phyloP scores from a whole-genome alignment of 2,888 invertebrate genomes.

The Cantharis flavilabris region DNA sequence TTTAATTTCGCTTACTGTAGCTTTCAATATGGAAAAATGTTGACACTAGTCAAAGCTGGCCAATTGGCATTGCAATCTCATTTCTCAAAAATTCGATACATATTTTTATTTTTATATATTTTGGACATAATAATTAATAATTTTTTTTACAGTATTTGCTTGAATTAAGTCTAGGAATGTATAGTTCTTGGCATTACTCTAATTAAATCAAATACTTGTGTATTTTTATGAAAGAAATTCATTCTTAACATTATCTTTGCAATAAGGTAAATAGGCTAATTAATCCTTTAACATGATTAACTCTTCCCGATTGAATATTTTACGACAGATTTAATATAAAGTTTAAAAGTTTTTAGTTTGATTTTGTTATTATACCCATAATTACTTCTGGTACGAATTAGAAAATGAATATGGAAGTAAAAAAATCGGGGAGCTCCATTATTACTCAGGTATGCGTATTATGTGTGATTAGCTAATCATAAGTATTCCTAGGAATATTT shows the following conservation, averaged over 20 bases:
- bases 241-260: not conserved
- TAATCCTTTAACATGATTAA: not conserved
- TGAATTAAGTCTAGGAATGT: too few relatives aligned
- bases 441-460: not conserved
- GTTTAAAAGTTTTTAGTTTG: not conserved
- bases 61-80: too few relatives aligned
- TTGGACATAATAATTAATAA: too few relatives aligned
- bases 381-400: too few relatives aligned
- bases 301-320: not conserved
- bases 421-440: not conserved
- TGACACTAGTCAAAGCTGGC: too few relatives aligned
- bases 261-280: not conserved
- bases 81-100: too few relatives aligned
- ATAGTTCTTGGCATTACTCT: not conserved
- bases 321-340: not conserved
- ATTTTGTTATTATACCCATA: not conserved
- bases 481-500: too few relatives aligned
- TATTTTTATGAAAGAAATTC: not conserved
- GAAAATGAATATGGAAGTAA: not conserved
- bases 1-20: too few relatives aligned
- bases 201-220: not conserved
- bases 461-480: too few relatives aligned
- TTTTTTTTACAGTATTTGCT: not conserved
- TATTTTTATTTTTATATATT: too few relatives aligned
- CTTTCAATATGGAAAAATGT: too few relatives aligned